Percentiles rank a stretch among this genome's conserved stretches.
Evolutionary conservation across 2,113 vertebrate genomes (phyloP).

Genomic region (Monarcha castaneiventris): DNA sequence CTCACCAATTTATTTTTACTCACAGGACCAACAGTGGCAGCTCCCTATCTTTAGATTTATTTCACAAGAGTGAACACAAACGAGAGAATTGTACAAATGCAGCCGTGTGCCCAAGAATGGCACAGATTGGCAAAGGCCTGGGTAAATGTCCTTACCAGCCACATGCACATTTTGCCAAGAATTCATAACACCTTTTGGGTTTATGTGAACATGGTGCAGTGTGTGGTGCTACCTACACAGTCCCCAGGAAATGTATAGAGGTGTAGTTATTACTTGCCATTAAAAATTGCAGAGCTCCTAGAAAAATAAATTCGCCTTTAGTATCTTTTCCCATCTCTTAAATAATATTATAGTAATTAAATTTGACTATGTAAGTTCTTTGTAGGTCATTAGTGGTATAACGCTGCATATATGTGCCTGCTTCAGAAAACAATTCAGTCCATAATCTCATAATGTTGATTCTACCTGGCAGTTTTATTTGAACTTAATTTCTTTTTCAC

Average conservation of each 20-base stretch:
- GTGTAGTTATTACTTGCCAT: background rate
- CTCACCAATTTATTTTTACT: background rate
- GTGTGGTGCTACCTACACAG: background rate
- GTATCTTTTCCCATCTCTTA: background rate
- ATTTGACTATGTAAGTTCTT: slow-evolving; percentile 24
- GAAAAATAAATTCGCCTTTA: background rate
- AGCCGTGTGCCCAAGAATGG: background rate
- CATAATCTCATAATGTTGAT: slow-evolving; percentile 43
- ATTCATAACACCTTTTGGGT: background rate
- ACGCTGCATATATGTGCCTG: slow-evolving; percentile 1
- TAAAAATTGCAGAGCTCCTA: background rate
- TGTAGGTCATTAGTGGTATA: slow-evolving; percentile 5
- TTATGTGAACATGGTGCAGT: background rate
- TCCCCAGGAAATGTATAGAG: background rate
- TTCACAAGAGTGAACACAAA: background rate
- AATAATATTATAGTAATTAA: slow-evolving; percentile 14
- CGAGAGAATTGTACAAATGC: background rate
- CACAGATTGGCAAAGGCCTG: background rate
- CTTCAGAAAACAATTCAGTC: background rate
- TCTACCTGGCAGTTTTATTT: slow-evolving; percentile 72
- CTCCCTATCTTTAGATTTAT: background rate
- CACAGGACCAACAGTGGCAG: background rate
- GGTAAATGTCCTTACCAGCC: background rate
- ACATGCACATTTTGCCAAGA: rapidly evolving
- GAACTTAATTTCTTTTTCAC: slow-evolving; percentile 67